phyloP scores from a whole-genome alignment of 2,797 vertebrate genomes.

The Tadarida brasiliensis region DNA sequence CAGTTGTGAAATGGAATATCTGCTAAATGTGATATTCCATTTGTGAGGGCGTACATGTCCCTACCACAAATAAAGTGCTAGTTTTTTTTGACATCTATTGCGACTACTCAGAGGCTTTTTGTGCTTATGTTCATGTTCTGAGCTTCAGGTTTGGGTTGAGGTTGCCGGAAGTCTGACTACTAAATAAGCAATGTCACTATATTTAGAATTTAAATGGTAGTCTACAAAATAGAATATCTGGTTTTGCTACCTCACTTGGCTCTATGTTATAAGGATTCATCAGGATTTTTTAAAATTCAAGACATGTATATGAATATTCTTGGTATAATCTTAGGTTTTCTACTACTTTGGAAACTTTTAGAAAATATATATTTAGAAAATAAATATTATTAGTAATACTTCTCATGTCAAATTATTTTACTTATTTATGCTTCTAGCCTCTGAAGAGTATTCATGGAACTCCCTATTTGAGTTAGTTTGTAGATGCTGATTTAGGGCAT shows the following conservation, averaged over 20 bases:
- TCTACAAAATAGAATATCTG: conserved; percentile 5
- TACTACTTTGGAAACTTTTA: conserved; percentile 9
- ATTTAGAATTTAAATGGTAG: conserved; percentile 61
- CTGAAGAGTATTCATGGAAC: not conserved
- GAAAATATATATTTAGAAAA: not conserved
- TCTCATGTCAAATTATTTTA: conserved; percentile 25
- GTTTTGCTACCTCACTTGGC: not conserved
- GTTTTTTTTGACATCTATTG: not conserved
- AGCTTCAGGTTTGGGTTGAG: not conserved
- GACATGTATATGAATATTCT: not conserved
- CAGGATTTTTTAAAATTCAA: conserved; percentile 3
- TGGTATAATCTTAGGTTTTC: not conserved
- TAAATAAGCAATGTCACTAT: conserved; percentile 23
- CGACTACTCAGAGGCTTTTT: not conserved
- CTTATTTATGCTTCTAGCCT: conserved; percentile 45
- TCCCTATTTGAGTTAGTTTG: not conserved
- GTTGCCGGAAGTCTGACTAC: conserved; percentile 12
- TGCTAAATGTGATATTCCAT: not conserved
- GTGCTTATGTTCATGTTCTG: conserved; percentile 53
- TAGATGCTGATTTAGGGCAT: not conserved
- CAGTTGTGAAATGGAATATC: not conserved
- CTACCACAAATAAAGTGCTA: not conserved
- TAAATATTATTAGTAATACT: conserved; percentile 24
- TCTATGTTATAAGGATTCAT: not conserved
- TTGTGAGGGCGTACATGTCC: not conserved